Conservation (phyloP, 2,113 vertebrate species). For the Caretta caretta region DNA sequence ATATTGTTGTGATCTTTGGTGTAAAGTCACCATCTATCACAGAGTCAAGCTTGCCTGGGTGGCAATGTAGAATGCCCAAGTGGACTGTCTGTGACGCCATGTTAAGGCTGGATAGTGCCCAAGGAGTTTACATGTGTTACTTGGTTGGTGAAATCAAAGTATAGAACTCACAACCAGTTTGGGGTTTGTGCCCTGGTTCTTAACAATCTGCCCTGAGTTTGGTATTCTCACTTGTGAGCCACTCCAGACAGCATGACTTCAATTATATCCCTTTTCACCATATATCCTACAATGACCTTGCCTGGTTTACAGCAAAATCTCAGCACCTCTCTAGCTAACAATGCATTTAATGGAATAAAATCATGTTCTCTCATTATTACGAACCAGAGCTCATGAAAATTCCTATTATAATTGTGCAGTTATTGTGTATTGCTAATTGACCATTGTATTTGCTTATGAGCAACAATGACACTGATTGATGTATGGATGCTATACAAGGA, state of each 20-base stretch:
- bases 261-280: neutral
- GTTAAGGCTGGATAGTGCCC: neutral
- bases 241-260: neutral
- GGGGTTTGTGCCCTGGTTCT: neutral
- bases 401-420: neutral
- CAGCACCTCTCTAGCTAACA: neutral
- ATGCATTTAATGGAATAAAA: neutral
- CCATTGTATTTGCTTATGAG: neutral
- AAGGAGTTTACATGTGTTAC: neutral
- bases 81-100: neutral
- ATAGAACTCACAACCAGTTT: neutral
- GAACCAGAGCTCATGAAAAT: neutral
- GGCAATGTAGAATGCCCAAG: neutral
- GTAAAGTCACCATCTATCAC: neutral
- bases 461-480: neutral
- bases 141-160: neutral
- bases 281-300: neutral
- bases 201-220: neutral
- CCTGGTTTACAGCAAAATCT: neutral
- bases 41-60: neutral
- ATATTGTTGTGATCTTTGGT: neutral
- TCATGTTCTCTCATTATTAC: neutral
- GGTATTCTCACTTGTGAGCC: neutral
- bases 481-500: neutral
- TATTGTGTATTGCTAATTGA: neutral